Percentiles rank a stretch among this genome's conserved stretches.
Evolutionary conservation across 2,797 vertebrate genomes (phyloP).

Genomic region (Hippoglossus hippoglossus): DNA sequence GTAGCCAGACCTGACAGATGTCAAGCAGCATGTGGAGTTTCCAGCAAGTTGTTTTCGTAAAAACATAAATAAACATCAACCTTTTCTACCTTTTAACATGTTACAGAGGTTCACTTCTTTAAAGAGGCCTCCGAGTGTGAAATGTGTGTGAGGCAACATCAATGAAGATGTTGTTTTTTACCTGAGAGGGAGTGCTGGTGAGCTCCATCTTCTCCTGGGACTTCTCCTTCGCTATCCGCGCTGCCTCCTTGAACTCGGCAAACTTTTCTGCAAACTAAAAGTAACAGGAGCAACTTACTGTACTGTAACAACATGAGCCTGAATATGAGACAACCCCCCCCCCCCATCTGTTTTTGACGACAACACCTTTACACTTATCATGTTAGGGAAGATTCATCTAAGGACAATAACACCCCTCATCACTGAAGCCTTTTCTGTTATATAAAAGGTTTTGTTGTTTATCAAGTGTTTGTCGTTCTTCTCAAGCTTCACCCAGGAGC

Average conservation of each 20-base stretch:
- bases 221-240: slow-evolving; percentile 95
- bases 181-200: slow-evolving; percentile 96
- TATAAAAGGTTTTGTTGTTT: too few relatives aligned
- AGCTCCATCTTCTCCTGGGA: slow-evolving; percentile 98
- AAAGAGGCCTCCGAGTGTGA: background rate
- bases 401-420: too few relatives aligned
- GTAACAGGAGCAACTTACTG: background rate
- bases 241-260: slow-evolving; percentile 98
- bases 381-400: too few relatives aligned
- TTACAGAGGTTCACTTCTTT: background rate
- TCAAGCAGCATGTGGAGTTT: background rate
- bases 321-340: too few relatives aligned
- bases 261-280: slow-evolving; percentile 97
- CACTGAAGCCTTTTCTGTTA: too few relatives aligned
- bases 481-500: too few relatives aligned
- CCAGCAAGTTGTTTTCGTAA: background rate
- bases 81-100: too few relatives aligned
- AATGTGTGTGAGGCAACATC: rapidly evolving
- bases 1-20: too few relatives aligned
- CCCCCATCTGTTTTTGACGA: too few relatives aligned
- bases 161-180: slow-evolving; percentile 57
- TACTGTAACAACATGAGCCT: too few relatives aligned
- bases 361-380: too few relatives aligned
- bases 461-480: too few relatives aligned
- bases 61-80: background rate